phyloP scores from a whole-genome alignment of 2,797 vertebrate genomes.

The Heterohyrax brucei region DNA sequence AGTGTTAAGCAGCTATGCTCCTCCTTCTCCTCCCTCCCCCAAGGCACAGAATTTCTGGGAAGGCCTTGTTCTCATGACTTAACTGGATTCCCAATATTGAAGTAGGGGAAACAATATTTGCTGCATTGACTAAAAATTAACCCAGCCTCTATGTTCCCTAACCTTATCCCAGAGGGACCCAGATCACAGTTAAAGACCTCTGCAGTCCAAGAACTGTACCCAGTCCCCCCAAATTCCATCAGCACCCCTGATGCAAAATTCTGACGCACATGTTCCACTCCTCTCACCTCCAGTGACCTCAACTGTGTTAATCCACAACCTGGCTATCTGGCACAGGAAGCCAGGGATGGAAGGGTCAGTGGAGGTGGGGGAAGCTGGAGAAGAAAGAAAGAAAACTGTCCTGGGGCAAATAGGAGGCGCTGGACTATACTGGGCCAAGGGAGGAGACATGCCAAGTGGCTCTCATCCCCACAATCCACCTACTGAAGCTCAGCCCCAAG shows the following conservation, averaged over 20 bases:
- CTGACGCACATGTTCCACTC: background rate
- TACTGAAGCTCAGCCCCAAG: background rate
- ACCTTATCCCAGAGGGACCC: slow-evolving; percentile 63
- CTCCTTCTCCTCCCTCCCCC: slow-evolving; percentile 32
- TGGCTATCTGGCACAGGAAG: slow-evolving; percentile 9
- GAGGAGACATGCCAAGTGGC: background rate
- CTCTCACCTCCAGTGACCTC: slow-evolving; percentile 29
- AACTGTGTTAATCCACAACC: slow-evolving; percentile 3
- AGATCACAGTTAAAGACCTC: slow-evolving; percentile 42
- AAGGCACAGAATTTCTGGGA: slow-evolving; percentile 80
- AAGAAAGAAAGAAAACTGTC: background rate
- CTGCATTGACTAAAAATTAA: slow-evolving; percentile 86
- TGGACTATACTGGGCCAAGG: background rate
- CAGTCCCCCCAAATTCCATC: slow-evolving; percentile 40
- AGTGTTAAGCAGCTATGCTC: background rate
- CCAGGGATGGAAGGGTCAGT: background rate
- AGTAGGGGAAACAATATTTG: slow-evolving; percentile 80
- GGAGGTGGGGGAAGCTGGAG: background rate
- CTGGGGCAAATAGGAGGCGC: background rate
- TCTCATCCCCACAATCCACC: background rate
- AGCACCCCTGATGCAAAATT: background rate
- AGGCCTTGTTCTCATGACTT: slow-evolving; percentile 79
- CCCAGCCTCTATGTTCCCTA: slow-evolving; percentile 71
- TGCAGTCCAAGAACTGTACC: background rate
- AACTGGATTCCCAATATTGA: slow-evolving; percentile 81